Evolutionary conservation across 64 coral and sea anemone genomes (phyloP).

Genomic region (Pachyseris speciosa): DNA sequence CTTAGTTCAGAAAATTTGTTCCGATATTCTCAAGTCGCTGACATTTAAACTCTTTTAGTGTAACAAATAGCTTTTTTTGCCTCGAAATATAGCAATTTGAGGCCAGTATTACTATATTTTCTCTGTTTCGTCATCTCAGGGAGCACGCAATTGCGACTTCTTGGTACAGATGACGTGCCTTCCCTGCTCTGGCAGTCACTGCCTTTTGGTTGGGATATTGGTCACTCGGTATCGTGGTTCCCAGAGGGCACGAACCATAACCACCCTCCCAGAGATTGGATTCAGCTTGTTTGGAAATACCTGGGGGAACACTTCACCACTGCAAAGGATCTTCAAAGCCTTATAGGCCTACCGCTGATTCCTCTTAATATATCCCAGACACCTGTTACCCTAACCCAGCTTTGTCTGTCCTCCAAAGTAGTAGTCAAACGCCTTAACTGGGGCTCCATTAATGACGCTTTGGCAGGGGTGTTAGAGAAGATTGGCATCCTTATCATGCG

Average conservation of each 20-base stretch:
- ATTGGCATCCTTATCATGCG: constrained; percentile 57
- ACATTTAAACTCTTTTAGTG: no score
- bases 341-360: background rate
- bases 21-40: no score
- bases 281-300: constrained; percentile 70
- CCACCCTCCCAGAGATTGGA: constrained; percentile 56
- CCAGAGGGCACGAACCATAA: background rate
- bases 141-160: background rate
- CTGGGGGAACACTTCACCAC: constrained; percentile 34
- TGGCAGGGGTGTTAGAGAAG: background rate
- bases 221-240: constrained; percentile 35
- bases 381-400: constrained; percentile 1
- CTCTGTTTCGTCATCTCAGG: background rate
- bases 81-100: no score
- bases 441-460: background rate
- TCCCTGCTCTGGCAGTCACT: background rate
- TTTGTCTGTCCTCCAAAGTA: constrained; percentile 45
- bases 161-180: background rate
- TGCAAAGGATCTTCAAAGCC: background rate
- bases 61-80: no score
- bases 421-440: background rate
- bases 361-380: background rate
- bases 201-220: constrained; percentile 28
- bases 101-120: background rate
- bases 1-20: no score